A percentile compares a stretch with the other conserved stretches of the same genome.
Evolutionary conservation across 2,113 vertebrate genomes (phyloP).

Genomic region (Hiodon tergisus): DNA sequence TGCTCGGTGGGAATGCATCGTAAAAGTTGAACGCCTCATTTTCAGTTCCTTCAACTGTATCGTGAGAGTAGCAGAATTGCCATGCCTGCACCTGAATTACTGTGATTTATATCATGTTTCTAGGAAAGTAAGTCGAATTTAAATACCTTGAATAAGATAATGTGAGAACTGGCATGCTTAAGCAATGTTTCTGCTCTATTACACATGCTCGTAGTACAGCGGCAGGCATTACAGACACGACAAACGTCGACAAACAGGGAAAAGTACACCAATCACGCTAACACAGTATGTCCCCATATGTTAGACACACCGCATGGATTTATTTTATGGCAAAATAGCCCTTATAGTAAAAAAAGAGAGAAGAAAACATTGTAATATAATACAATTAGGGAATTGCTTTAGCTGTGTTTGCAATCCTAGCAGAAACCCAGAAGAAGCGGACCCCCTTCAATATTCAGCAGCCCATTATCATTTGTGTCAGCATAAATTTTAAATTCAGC

Average conservation of each 20-base stretch:
- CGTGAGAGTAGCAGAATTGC: not conserved
- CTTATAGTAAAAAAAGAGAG: not conserved
- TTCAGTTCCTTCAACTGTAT: not conserved
- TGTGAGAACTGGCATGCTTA: not conserved
- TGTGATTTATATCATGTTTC: not conserved
- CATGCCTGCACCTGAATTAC: conserved; percentile 12
- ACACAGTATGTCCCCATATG: not conserved
- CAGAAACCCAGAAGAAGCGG: not conserved
- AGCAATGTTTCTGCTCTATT: not conserved
- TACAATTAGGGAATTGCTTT: too few relatives aligned
- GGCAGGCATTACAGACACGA: too few relatives aligned
- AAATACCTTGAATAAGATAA: not conserved
- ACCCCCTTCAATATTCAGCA: not conserved
- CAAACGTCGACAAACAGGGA: not conserved
- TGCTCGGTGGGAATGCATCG: conserved; percentile 2
- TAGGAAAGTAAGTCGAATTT: not conserved
- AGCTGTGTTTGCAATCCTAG: not conserved
- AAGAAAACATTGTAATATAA: not conserved
- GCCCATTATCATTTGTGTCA: not conserved
- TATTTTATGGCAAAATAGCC: too few relatives aligned
- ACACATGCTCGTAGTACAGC: too few relatives aligned
- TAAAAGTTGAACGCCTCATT: not conserved
- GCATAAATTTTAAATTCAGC: not conserved
- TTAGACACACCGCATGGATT: too few relatives aligned
- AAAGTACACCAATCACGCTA: not conserved